Base-by-base conservation (phyloP, 2,113 vertebrate genomes). In the Aepyceros melampus region DNA sequence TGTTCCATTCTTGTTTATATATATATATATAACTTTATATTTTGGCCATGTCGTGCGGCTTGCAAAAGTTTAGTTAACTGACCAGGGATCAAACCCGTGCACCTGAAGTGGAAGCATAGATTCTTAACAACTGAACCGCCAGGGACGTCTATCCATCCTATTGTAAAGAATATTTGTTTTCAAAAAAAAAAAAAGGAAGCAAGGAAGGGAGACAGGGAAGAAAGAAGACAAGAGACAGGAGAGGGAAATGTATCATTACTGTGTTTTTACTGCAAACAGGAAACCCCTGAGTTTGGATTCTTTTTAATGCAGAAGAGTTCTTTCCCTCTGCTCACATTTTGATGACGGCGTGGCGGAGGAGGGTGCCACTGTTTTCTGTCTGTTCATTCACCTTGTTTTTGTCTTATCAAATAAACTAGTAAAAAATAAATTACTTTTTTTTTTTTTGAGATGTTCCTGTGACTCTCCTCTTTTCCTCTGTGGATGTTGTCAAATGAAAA, bases 101-200 rank as follows among this genome's bases (percentile, higher is more conserved):
- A 0, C 9, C n/a, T 36, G 1, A 0, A 6, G n/a, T 6, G n/a
- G 17, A 36, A 36, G 19, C 2, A 10, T 2, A 40, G 67, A 40
- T 12, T 40, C 10, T 71, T 71, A 71, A 40, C 64, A 40, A 12
- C n/a, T 71, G n/a, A 19, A 23, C n/a, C 2, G 2, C 5, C 19
- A 12, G n/a, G 1, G 64, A 21, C 11, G n/a, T 3, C 11, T 25
- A 36, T 29, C 47, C 47, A 81, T 19, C n/a, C 31, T 82, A n/a
- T 23, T 36, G 7, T 4, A 14, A 23, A 82, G 49, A 82, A 56
- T 49, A 47, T 33, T 79, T 49, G 8, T 47, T 79, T 79, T 33
- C 14, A 3, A 14, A 43, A 79, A 78, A 76, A 5, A 43, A 43
- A 45, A 36, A 14, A 31, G 29, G 31, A 81, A 81, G 31, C 25